A percentile compares a stretch with the other conserved stretches of the same genome.
Evolutionary conservation across 2,797 vertebrate species (phyloP).

Genomic region (Hoplostethus atlanticus): DNA sequence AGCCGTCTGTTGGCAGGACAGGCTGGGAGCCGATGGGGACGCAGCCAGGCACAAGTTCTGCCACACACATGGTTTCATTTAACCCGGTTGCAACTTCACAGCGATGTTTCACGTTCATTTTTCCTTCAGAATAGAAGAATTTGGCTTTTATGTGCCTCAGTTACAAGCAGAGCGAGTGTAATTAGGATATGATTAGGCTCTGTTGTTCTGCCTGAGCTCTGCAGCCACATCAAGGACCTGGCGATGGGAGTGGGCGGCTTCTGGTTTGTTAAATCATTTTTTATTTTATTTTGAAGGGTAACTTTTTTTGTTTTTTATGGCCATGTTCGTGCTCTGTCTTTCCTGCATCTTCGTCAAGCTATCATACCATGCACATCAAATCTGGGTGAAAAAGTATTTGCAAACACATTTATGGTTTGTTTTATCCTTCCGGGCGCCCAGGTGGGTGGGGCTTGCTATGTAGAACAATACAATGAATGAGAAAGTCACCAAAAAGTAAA

Average conservation of each 20-base stretch:
- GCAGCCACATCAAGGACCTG: constrained; percentile 5
- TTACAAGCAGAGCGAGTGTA: constrained; percentile 13
- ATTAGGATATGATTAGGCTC: constrained; percentile 22
- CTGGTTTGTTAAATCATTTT: not conserved
- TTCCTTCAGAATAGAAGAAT: not conserved
- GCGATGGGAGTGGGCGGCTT: not conserved
- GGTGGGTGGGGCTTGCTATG: too few species aligned
- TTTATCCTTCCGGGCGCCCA: too few species aligned
- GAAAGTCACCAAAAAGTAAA: too few species aligned
- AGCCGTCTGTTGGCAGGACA: constrained; percentile 29
- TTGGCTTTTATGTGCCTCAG: not conserved
- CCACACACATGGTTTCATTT: constrained; percentile 59
- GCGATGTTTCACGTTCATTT: constrained; percentile 20
- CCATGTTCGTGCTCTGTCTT: not conserved
- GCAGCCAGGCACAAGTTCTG: constrained; percentile 16
- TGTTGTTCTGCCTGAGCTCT: constrained; percentile 14
- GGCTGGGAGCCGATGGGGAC: constrained; percentile 10
- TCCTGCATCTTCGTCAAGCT: not conserved
- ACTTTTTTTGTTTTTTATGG: not conserved
- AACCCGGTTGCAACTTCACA: constrained; percentile 11
- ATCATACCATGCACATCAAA: not conserved
- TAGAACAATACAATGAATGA: too few species aligned
- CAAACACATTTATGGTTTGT: too few species aligned
- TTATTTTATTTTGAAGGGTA: not conserved
- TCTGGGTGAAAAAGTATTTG: too few species aligned